Percentiles rank a stretch among this genome's conserved stretches.
phyloP scores from a whole-genome alignment of 1,140 invertebrate genomes.

The Tetragnatha versicolor region DNA sequence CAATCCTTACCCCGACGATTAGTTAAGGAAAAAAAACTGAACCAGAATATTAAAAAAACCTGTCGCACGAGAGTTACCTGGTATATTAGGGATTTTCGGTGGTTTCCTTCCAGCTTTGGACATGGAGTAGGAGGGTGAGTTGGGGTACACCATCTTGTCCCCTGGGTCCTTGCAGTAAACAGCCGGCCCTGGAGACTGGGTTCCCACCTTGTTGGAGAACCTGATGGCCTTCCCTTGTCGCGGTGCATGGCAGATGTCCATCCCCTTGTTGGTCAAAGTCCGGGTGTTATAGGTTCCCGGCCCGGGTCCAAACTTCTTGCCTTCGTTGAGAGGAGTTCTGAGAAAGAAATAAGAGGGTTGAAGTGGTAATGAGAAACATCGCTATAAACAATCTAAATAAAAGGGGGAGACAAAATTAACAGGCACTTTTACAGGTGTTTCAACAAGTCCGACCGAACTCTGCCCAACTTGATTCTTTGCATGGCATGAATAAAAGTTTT shows the following conservation, averaged over 20 bases:
- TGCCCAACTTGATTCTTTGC: no score
- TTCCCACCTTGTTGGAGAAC: neutral
- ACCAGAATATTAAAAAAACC: no score
- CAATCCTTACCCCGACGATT: no score
- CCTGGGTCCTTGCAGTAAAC: neutral
- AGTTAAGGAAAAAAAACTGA: no score
- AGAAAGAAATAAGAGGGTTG: no score
- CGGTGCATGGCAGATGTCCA: constrained; percentile 4
- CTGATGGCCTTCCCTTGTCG: constrained; percentile 5
- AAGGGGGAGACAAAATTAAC: no score
- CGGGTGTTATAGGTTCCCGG: neutral
- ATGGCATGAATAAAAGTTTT: no score
- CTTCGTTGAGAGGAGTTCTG: neutral
- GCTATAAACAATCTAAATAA: no score
- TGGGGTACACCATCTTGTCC: neutral
- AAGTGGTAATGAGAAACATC: no score
- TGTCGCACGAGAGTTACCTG: constrained; percentile 21
- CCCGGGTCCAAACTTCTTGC: neutral
- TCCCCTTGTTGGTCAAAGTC: constrained; percentile 16
- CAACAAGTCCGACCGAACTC: no score
- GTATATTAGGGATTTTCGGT: neutral
- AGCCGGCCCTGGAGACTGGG: constrained; percentile 14
- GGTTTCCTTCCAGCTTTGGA: neutral
- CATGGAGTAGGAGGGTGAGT: neutral
- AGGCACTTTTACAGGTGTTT: no score